Conservation (phyloP, 2,888 invertebrate species). For the Melanostoma scalare region DNA sequence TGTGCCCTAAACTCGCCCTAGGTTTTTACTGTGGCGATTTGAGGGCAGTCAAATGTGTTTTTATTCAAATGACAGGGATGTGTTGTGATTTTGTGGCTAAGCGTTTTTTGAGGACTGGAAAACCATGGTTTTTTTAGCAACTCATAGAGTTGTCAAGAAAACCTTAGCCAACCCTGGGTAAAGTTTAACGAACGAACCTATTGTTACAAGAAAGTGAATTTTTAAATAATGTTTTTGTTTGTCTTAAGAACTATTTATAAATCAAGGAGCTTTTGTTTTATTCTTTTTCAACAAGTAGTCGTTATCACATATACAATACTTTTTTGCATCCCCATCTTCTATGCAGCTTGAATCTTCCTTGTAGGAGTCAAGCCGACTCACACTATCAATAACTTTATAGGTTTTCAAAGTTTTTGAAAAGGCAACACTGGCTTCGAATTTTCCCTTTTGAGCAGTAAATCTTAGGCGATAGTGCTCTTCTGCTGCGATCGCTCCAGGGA, state of each 20-base stretch:
- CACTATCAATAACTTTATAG: conserved; percentile 32
- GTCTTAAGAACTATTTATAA: neutral
- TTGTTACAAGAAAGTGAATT: neutral
- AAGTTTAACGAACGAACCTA: too few species aligned
- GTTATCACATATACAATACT: conserved; percentile 76
- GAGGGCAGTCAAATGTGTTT: too few species aligned
- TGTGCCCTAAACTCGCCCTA: too few species aligned
- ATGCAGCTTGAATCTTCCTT: conserved; percentile 73
- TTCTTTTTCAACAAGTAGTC: neutral
- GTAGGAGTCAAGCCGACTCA: conserved; percentile 76
- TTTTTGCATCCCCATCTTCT: conserved; percentile 75
- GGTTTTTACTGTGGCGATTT: too few species aligned
- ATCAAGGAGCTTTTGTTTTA: neutral
- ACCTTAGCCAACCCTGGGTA: too few species aligned
- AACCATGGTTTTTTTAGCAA: too few species aligned
- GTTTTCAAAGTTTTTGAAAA: conserved; percentile 11
- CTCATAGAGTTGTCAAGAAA: too few species aligned
- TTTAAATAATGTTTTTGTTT: neutral
- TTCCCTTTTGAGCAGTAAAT: conserved; percentile 19
- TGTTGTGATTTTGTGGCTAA: too few species aligned
- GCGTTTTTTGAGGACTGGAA: too few species aligned
- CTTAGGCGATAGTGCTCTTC: conserved; percentile 30
- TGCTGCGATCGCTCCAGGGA: neutral
- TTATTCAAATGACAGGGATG: too few species aligned
- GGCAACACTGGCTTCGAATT: conserved; percentile 33